Evolutionary conservation across 2,888 invertebrate genomes (phyloP).

Genomic region (Eilema sororculum): DNA sequence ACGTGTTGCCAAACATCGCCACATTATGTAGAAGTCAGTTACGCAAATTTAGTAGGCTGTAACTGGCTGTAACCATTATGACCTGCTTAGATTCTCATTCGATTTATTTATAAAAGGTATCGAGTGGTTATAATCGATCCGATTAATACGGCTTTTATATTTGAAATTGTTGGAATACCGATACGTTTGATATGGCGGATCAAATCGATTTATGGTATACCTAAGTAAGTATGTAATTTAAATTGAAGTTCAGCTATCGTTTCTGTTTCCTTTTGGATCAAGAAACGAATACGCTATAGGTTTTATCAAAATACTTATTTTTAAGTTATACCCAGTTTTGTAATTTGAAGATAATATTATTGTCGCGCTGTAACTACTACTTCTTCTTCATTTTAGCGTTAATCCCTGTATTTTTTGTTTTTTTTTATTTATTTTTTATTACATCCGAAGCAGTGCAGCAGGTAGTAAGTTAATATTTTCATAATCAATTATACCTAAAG

Average conservation of each 20-base stretch:
- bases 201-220: neutral
- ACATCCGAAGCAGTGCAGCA: too few species aligned
- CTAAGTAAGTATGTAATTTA: too few species aligned
- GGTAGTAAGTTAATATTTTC: too few species aligned
- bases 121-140: conserved; percentile 10
- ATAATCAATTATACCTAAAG: too few species aligned
- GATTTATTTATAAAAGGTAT: conserved; percentile 26
- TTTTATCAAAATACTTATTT: too few species aligned
- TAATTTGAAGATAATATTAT: too few species aligned
- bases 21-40: conserved; percentile 53
- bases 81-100: conserved; percentile 45
- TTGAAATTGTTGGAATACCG: conserved; percentile 2
- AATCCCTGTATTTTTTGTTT: too few species aligned
- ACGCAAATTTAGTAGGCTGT: conserved; percentile 65
- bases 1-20: conserved; percentile 54
- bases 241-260: neutral
- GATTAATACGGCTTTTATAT: neutral
- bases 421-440: too few species aligned
- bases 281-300: too few species aligned
- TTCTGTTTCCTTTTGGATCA: neutral
- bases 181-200: neutral
- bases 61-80: conserved; percentile 63
- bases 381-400: too few species aligned
- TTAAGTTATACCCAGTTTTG: too few species aligned
- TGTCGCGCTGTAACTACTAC: too few species aligned